A percentile compares a stretch with the other conserved stretches of the same genome.
These are phyloP conservation scores for Festucalex cinctus DNA, from an alignment of 2,113 vertebrate species.

Conservation along the genomic window DNA sequence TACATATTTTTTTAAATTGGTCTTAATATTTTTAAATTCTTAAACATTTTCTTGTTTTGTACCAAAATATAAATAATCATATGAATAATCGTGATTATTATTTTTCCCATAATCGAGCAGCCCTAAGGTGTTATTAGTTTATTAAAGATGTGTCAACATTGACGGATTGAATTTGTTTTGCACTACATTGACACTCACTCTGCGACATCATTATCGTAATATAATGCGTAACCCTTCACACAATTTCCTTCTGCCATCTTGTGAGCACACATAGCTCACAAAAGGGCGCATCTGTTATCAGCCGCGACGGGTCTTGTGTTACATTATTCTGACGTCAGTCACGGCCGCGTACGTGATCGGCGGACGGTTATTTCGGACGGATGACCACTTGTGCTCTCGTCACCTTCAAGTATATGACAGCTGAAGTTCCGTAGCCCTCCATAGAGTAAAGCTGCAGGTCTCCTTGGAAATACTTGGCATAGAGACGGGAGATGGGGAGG, in stretches of 20 bases:
- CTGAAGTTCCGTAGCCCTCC: constrained; percentile 92
- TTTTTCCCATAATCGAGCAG: too few species aligned
- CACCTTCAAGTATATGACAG: constrained; percentile 96
- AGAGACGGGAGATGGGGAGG: constrained; percentile 94
- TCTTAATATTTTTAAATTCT: too few species aligned
- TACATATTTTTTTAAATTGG: too few species aligned
- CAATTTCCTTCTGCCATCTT: neutral
- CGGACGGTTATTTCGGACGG: neutral
- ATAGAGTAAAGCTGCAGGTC: constrained; percentile 94
- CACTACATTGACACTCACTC: neutral
- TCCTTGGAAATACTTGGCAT: constrained; percentile 97
- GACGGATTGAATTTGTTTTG: neutral
- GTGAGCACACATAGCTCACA: neutral
- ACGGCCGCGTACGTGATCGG: neutral
- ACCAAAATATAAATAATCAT: too few species aligned
- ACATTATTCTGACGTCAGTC: neutral
- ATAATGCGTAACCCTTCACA: neutral
- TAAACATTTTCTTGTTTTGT: too few species aligned
- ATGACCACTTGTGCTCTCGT: neutral
- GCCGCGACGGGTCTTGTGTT: neutral
- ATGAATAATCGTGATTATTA: too few species aligned
- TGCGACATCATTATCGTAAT: neutral
- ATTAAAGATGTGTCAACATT: too few species aligned
- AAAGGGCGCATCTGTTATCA: constrained; percentile 4
- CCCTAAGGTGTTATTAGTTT: too few species aligned